Conservation (phyloP, 2,797 vertebrate genomes). For the Neosilurus hyrtlii region DNA sequence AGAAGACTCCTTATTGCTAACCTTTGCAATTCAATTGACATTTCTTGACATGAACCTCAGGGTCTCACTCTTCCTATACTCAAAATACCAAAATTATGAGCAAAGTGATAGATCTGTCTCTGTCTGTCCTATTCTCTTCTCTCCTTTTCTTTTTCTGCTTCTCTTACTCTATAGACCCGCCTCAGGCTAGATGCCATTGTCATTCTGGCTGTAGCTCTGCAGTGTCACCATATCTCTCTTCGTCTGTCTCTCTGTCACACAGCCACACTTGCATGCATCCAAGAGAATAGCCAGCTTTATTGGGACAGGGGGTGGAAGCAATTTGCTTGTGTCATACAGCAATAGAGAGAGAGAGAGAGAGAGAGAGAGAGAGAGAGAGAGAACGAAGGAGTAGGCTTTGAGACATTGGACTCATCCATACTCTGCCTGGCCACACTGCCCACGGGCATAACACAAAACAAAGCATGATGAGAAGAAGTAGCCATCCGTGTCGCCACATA, state of each 20-base stretch:
- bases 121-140: conserved; percentile 16
- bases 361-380: conserved; percentile 34
- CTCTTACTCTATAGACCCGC: conserved; percentile 33
- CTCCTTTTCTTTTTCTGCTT: conserved; percentile 18
- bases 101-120: conserved; percentile 39
- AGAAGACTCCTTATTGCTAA: conserved; percentile 38
- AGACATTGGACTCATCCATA: conserved; percentile 64
- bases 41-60: conserved; percentile 37
- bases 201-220: conserved; percentile 45
- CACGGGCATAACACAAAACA: conserved; percentile 67
- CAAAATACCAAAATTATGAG: conserved; percentile 39
- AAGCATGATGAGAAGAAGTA: conserved; percentile 68
- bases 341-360: conserved; percentile 39
- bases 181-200: conserved; percentile 49
- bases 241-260: conserved; percentile 21
- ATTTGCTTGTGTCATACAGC: conserved; percentile 53
- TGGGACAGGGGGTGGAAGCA: conserved; percentile 47
- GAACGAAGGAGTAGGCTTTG: conserved; percentile 49
- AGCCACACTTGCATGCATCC: conserved; percentile 11
- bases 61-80: conserved; percentile 40
- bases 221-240: conserved; percentile 20
- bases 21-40: conserved; percentile 44
- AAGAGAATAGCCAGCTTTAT: conserved; percentile 39
- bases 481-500: conserved; percentile 67
- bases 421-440: conserved; percentile 53